Evolutionary conservation across 2,113 vertebrate genomes (phyloP).

Genomic region (Phoxinus phoxinus): DNA sequence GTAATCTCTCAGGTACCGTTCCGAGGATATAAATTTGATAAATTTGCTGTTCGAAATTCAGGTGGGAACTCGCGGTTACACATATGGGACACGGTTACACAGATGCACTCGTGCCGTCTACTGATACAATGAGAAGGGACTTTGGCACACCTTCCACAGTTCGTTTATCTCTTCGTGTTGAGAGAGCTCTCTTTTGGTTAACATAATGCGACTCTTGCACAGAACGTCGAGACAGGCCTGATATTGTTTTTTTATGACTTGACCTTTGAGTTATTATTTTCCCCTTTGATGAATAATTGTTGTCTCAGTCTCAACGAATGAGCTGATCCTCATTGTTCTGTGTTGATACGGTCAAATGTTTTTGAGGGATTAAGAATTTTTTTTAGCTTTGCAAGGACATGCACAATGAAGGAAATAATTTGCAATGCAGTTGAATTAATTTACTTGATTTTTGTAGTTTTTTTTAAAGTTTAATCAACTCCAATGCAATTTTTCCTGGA

Average conservation of each 20-base stretch:
- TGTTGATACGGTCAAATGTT: slow-evolving; percentile 10
- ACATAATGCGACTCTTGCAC: slow-evolving; percentile 73
- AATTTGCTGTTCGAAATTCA: slow-evolving; percentile 14
- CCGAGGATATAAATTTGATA: neutral
- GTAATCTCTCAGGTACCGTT: neutral
- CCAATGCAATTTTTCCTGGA: neutral
- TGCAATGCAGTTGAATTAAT: neutral
- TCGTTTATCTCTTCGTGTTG: slow-evolving; percentile 54
- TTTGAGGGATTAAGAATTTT: slow-evolving; percentile 24
- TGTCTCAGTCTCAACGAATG: slow-evolving; percentile 69
- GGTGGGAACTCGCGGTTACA: neutral
- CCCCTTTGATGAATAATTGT: slow-evolving; percentile 79
- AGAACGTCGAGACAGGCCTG: slow-evolving; percentile 70
- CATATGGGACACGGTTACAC: neutral
- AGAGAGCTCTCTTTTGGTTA: slow-evolving; percentile 63
- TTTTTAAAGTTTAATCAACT: neutral
- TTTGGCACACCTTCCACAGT: slow-evolving; percentile 28
- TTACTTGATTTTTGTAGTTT: neutral
- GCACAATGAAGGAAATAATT: no score
- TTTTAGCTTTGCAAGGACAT: slow-evolving; percentile 53
- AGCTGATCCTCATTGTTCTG: slow-evolving; percentile 61
- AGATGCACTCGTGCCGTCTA: neutral
- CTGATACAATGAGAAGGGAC: neutral
- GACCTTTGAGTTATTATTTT: slow-evolving; percentile 81
- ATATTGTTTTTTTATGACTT: slow-evolving; percentile 83